These are phyloP conservation scores for Telenomus remus DNA, from an alignment of 1,140 invertebrate species.

Conservation along the genomic window DNA sequence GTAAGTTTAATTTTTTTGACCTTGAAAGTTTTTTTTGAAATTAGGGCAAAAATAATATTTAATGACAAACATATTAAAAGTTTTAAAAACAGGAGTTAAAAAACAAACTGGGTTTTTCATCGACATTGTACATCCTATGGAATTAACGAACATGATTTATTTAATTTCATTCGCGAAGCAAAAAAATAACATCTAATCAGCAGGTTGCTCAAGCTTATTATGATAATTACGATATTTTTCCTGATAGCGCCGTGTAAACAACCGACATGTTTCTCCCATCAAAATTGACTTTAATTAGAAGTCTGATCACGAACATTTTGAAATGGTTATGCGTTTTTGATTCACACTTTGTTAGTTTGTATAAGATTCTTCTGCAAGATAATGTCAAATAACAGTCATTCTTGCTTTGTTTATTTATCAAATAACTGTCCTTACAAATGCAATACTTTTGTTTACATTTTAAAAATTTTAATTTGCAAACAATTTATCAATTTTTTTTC, in stretches of 20 bases:
- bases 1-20: too few relatives aligned
- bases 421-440: too few relatives aligned
- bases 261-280: slow-evolving; percentile 25
- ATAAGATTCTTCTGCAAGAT: not conserved
- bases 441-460: too few relatives aligned
- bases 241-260: slow-evolving; percentile 31
- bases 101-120: not conserved
- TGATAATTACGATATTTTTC: slow-evolving; percentile 25
- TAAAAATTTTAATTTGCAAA: too few relatives aligned
- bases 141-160: not conserved
- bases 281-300: slow-evolving; percentile 39
- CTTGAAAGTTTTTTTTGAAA: too few relatives aligned
- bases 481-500: too few relatives aligned
- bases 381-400: slow-evolving; percentile 12
- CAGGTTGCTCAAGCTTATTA: slow-evolving; percentile 32
- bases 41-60: too few relatives aligned
- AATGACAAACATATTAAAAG: too few relatives aligned
- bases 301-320: slow-evolving; percentile 21
- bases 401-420: not conserved
- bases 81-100: too few relatives aligned
- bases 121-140: not conserved
- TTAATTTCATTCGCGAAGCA: not conserved
- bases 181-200: slow-evolving; percentile 3
- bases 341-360: slow-evolving; percentile 13
- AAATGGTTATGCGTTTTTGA: slow-evolving; percentile 17